Conservation (phyloP, 2,888 invertebrate species). For the Ormyrus nitidulus region DNA sequence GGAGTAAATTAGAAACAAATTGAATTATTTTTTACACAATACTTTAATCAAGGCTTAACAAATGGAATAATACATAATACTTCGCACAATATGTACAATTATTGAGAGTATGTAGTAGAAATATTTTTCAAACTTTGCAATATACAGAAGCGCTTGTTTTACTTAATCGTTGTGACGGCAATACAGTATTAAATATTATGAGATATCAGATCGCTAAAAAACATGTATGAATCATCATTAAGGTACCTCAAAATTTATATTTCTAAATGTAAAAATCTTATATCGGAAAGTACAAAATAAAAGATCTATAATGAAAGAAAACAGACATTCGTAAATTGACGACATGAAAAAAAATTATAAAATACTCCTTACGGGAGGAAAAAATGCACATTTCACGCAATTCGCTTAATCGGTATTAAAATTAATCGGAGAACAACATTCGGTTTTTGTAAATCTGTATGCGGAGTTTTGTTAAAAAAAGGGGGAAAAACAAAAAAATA, state of each 20-base stretch:
- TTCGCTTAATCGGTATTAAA: slow-evolving; percentile 28
- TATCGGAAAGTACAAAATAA: slow-evolving; percentile 51
- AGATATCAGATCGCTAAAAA: slow-evolving; percentile 62
- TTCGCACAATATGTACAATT: slow-evolving; percentile 69
- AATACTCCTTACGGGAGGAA: slow-evolving; percentile 12
- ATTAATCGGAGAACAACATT: slow-evolving; percentile 52
- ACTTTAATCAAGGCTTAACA: slow-evolving; percentile 72
- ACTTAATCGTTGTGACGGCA: slow-evolving; percentile 62
- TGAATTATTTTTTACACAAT: slow-evolving; percentile 65
- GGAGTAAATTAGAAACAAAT: not conserved
- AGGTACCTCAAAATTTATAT: slow-evolving; percentile 34
- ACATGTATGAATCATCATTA: slow-evolving; percentile 47
- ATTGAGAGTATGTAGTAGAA: slow-evolving; percentile 61
- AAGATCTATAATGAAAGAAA: slow-evolving; percentile 53
- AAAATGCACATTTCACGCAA: slow-evolving; percentile 46
- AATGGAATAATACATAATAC: slow-evolving; percentile 73
- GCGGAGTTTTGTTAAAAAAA: slow-evolving; percentile 35
- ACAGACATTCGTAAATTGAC: slow-evolving; percentile 31
- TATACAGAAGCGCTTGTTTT: slow-evolving; percentile 64
- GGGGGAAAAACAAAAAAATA: slow-evolving; percentile 37
- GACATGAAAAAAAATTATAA: slow-evolving; percentile 22
- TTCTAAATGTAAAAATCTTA: slow-evolving; percentile 42
- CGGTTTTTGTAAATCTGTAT: slow-evolving; percentile 50
- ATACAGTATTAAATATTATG: slow-evolving; percentile 62
- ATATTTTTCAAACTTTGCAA: slow-evolving; percentile 63